Conservation (phyloP, 2,797 vertebrate species). For the Choloepus didactylus region DNA sequence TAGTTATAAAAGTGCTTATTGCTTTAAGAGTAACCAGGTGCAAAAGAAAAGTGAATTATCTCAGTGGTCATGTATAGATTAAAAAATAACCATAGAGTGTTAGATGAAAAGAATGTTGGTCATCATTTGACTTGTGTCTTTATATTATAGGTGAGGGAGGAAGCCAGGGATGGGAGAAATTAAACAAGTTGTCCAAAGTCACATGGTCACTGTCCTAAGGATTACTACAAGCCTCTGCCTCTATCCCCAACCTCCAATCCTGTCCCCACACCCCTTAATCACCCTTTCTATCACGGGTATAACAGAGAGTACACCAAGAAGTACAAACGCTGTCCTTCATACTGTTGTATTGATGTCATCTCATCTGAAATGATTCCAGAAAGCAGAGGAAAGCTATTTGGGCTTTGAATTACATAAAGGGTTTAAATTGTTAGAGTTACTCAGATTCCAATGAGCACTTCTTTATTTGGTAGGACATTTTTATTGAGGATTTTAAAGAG, state of each 20-base stretch:
- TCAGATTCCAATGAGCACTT: slow-evolving; percentile 51
- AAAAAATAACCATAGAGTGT: neutral
- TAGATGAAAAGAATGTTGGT: neutral
- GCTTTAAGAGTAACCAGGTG: slow-evolving; percentile 50
- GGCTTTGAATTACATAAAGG: slow-evolving; percentile 16
- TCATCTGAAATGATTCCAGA: slow-evolving; percentile 21
- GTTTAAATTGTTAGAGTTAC: neutral
- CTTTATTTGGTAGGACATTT: slow-evolving; percentile 34
- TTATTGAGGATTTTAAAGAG: slow-evolving; percentile 54
- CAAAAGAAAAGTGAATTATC: neutral
- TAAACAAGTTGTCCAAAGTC: neutral
- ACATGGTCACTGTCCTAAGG: neutral
- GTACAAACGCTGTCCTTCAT: neutral
- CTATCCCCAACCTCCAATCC: no score
- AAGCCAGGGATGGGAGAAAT: neutral
- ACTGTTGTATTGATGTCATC: neutral
- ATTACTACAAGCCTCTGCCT: neutral
- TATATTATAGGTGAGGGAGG: neutral
- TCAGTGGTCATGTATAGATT: neutral
- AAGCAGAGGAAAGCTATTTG: neutral
- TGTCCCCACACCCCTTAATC: neutral
- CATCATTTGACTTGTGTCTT: neutral
- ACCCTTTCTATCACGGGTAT: neutral
- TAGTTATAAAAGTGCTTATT: neutral
- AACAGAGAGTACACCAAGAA: neutral